Base-by-base conservation (phyloP, 2,888 invertebrate genomes). In the Ormyrus pomaceus region DNA sequence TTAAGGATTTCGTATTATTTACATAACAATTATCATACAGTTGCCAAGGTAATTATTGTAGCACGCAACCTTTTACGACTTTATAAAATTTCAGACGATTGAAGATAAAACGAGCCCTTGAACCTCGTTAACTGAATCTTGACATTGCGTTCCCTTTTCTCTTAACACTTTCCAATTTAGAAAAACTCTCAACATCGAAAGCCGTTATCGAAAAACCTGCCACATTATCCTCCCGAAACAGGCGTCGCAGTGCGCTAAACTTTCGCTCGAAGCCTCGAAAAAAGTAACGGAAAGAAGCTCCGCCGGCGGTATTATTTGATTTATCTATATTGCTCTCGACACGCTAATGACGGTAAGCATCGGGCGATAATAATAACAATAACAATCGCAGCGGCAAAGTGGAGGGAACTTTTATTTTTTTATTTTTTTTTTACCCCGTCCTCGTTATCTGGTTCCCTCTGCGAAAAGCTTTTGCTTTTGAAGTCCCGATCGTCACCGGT, bases 261-360 rank as follows among this genome's bases (percentile, higher is more conserved):
- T 53, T 64, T 74, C 69, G 64, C 51, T 55, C 62, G 11, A 5
- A 2, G 9, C 9, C 48, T 2, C 10, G 72, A 46, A 64, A 65
- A 56, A n/a, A 65, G 50, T 68, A 59, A 64, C 70, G 69, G n/a
- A 59, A 86, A 87, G 85, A 83, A 85, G 78, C 82, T 82, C 34
- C 82, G 48, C 64, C 77, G 83, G 80, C 83, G 84, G 34, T 34
- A 87, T 88, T 87, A 88, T 87, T 87, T 86, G 34, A 34, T 34
- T 34, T 87, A 88, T 87, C 87, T 88, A 87, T 84, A 85, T 13
- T 62, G 51, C 34, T 34, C 34, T 34, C 10, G 55, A 9, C 83
- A 86, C 87, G 85, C 85, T 87, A 87, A 88, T 86, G 87, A 87
- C 86, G 85, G 85, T 87, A 85, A 85, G 84, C 84, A 84, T 84